These are phyloP conservation scores for Geotrypetes seraphini DNA, from an alignment of 2,797 vertebrate genomes.

Conservation along the genomic window DNA sequence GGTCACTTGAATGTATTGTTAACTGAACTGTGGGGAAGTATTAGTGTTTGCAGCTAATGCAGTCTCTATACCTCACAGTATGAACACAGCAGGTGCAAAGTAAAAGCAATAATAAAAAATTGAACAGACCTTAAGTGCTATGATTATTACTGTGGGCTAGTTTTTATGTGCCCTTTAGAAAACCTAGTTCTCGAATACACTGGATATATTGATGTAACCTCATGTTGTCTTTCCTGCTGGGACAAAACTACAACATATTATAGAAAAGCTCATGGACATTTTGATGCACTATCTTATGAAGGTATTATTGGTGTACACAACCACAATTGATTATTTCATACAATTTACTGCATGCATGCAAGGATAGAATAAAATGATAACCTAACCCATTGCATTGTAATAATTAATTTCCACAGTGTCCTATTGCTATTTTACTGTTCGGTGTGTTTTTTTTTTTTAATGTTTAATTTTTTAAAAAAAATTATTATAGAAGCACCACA, in stretches of 20 bases:
- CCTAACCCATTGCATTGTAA: too few relatives aligned
- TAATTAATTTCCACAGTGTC: too few relatives aligned
- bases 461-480: too few relatives aligned
- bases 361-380: too few relatives aligned
- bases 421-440: too few relatives aligned
- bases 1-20: conserved; percentile 33
- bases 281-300: not conserved
- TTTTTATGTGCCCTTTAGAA: conserved; percentile 37
- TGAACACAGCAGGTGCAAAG: conserved; percentile 37
- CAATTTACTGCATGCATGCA: too few relatives aligned
- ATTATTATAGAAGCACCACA: too few relatives aligned
- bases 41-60: conserved; percentile 33
- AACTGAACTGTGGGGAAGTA: conserved; percentile 29
- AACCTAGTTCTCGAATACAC: conserved; percentile 24
- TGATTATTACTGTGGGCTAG: conserved; percentile 41
- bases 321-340: too few relatives aligned
- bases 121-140: conserved; percentile 42
- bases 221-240: conserved; percentile 25
- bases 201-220: conserved; percentile 34
- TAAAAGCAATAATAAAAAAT: conserved; percentile 58
- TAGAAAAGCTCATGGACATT: conserved; percentile 1
- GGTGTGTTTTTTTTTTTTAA: too few relatives aligned
- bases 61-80: conserved; percentile 33
- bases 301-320: too few relatives aligned
- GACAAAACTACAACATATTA: conserved; percentile 1